Evolutionary conservation across 2,113 vertebrate species (phyloP), one percentile per base, ranked within the genome.

Genomic region (Melanostigma gelatinosum): DNA sequence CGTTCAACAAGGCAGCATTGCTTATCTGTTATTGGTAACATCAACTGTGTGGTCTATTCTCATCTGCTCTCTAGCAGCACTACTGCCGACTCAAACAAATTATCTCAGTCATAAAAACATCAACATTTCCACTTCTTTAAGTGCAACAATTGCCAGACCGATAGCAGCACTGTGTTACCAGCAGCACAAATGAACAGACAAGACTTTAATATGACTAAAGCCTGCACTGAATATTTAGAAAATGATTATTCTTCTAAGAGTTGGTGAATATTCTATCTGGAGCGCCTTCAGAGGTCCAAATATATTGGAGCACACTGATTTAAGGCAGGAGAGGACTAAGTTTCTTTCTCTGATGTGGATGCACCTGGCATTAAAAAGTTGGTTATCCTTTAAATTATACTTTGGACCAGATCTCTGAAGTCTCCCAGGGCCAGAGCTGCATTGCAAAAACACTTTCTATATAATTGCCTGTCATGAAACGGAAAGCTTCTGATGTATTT

Each of bases 391-490:
- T 20, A 50, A 50, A 50, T 8, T 3, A 50, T 22, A 22, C 48
- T 22, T 50, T 50, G 48, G 18, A 8, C 20, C 48, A 50, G 48
- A 50, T 22, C 48, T 50, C 48, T 50, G 18, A 50, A 55, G 52
- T 55, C 52, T 55, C 48, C 20, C 18, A 63, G 54, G 76, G 74
- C 74, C 55, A 55, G 72, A 78, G 72, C 46, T 76, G 18, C 66
- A 58, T 58, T 72, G 72, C 77, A 77, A 78, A 86, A 83, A 72
- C 58, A 55, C 73, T 44, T 34, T 46, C 48, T 69, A 54, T 82
- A 85, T 64, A 81, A 87, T 88, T 86, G 65, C 29, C 18, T 2
- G 10, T 79, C 18, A 60, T 83, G 77, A 84, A 82, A 75, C 61
- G 8, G 38, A 42, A 73, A 73, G 54, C 40, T 82, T 85, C 63